phyloP scores from a whole-genome alignment of 2,113 vertebrate genomes.

The Vanacampus margaritifer region DNA sequence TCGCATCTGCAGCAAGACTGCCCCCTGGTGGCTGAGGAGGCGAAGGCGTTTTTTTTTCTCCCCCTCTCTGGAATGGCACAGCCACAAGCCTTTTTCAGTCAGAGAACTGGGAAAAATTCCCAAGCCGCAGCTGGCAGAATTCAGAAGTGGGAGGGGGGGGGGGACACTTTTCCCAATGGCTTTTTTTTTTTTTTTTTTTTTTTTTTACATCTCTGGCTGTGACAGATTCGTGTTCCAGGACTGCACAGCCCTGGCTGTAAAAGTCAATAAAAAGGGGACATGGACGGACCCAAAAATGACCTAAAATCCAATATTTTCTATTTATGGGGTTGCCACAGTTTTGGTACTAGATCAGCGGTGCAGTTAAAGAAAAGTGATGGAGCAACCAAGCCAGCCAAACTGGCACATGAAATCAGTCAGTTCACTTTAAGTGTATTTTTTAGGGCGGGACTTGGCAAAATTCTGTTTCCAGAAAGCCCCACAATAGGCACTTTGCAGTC shows the following conservation, averaged over 20 bases:
- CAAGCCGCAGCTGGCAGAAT: neutral
- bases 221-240: no score
- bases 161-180: neutral
- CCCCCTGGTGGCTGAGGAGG: constrained; percentile 48
- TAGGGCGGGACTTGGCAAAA: no score
- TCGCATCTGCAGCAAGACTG: constrained; percentile 52
- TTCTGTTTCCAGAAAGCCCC: no score
- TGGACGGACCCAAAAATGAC: neutral
- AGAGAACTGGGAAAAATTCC: neutral
- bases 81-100: neutral
- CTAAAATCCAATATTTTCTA: neutral
- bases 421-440: no score
- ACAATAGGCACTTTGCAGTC: no score
- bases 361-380: no score
- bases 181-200: neutral
- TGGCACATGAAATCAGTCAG: neutral
- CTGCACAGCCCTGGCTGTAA: no score
- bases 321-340: neutral
- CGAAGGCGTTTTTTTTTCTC: neutral
- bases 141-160: neutral
- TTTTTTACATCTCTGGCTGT: no score
- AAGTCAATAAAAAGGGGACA: no score
- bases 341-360: no score
- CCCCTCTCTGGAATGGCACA: neutral
- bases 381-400: no score